phyloP scores from a whole-genome alignment of 2,888 invertebrate genomes.

The Trileptium ribeirensis region DNA sequence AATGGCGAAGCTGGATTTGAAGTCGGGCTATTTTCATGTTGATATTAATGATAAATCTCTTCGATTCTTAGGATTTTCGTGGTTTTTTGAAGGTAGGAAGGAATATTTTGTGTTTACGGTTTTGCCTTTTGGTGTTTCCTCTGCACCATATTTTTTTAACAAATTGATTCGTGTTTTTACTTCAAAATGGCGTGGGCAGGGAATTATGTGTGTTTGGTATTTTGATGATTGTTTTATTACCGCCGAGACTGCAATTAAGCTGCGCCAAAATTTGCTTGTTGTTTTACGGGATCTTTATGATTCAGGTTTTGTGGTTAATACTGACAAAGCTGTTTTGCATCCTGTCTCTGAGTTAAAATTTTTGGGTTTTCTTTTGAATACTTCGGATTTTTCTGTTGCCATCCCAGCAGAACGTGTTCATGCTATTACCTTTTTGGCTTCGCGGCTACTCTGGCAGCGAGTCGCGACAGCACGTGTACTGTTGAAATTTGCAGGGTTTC shows the following conservation, averaged over 20 bases:
- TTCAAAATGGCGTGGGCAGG: neutral
- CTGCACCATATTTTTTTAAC: constrained; percentile 5
- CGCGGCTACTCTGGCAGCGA: neutral
- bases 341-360: neutral
- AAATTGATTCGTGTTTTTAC: neutral
- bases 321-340: neutral
- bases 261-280: neutral
- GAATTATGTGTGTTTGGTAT: neutral
- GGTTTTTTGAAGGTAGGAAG: neutral
- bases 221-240: neutral
- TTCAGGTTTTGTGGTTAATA: constrained; percentile 1
- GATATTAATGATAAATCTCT: neutral
- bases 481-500: neutral
- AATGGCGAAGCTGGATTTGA: neutral
- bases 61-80: neutral
- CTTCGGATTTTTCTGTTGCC: neutral
- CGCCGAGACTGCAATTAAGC: neutral
- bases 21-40: constrained; percentile 8
- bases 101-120: neutral
- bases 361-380: neutral
- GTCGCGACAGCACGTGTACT: neutral
- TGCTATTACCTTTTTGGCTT: neutral
- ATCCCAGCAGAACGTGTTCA: neutral
- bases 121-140: neutral
- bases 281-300: neutral